A percentile compares a stretch with the other conserved stretches of the same genome.
Conservation (phyloP, 2,797 vertebrate genomes). For the Simalia tracyae region DNA sequence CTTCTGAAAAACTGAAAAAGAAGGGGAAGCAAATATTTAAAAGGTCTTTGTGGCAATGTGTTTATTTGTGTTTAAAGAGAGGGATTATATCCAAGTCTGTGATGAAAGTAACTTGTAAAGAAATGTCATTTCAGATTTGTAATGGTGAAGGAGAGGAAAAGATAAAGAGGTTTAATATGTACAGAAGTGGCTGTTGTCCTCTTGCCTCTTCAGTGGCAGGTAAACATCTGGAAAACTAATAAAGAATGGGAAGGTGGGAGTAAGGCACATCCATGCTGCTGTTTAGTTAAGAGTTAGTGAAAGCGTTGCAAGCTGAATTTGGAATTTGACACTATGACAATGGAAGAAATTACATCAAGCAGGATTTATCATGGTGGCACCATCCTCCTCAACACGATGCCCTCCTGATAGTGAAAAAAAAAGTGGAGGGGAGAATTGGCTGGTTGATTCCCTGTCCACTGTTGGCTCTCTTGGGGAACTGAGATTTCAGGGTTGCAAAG, state of each 20-base stretch:
- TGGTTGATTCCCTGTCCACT: no score
- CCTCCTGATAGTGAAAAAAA: no score
- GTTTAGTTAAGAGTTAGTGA: neutral
- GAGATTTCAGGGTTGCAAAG: no score
- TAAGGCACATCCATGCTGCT: neutral
- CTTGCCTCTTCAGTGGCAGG: neutral
- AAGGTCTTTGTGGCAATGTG: neutral
- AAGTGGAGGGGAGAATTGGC: no score
- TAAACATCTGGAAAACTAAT: constrained; percentile 37
- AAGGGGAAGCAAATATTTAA: neutral
- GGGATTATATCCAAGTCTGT: neutral
- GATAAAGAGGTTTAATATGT: neutral
- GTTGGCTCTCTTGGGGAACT: no score
- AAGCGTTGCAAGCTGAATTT: constrained; percentile 8
- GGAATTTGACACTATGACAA: constrained; percentile 29
- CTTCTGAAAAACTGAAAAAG: neutral
- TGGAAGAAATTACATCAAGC: constrained; percentile 41
- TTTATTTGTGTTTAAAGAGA: constrained; percentile 4
- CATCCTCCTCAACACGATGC: no score
- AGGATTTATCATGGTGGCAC: no score
- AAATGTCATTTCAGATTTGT: neutral
- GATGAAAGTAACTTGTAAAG: neutral
- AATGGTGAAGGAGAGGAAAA: neutral
- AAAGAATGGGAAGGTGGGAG: neutral
- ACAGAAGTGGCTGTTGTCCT: constrained; percentile 1